Conservation (phyloP, 2,797 vertebrate genomes). For the Dromococcyx pavoninus region DNA sequence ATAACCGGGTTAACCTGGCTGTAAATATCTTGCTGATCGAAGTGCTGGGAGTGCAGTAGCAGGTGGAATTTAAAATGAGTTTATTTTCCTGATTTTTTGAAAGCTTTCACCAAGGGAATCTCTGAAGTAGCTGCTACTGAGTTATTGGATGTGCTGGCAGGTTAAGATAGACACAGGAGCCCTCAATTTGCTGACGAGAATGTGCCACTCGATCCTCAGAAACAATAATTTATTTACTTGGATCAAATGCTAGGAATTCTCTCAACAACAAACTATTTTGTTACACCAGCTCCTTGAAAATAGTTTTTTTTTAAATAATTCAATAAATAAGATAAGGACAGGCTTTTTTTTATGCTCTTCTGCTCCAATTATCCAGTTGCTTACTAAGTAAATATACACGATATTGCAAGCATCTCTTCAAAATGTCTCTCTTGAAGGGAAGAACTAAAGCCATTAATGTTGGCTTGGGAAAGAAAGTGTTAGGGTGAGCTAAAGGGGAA, state of each 20-base stretch:
- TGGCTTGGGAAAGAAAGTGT: background rate
- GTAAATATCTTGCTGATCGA: background rate
- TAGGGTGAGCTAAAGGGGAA: background rate
- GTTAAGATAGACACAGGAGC: background rate
- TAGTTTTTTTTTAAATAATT: background rate
- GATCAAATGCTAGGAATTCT: background rate
- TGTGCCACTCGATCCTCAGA: background rate
- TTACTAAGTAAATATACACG: background rate
- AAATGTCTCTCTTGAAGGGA: background rate
- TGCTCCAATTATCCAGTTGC: conserved; percentile 22
- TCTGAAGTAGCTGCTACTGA: background rate
- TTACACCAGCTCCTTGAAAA: background rate
- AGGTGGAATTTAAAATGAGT: background rate
- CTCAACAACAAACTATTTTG: background rate
- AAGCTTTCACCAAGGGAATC: background rate
- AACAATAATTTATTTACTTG: background rate
- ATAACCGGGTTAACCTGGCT: accelerated
- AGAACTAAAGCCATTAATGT: background rate
- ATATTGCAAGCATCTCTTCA: background rate
- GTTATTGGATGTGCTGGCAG: background rate
- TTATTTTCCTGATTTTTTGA: background rate
- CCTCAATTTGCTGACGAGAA: background rate
- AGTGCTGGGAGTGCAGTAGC: background rate
- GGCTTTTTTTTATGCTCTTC: conserved; percentile 17
- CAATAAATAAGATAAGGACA: background rate